These are phyloP conservation scores for Ligdia adustata DNA, from an alignment of 2,888 invertebrate species.

Conservation along the genomic window DNA sequence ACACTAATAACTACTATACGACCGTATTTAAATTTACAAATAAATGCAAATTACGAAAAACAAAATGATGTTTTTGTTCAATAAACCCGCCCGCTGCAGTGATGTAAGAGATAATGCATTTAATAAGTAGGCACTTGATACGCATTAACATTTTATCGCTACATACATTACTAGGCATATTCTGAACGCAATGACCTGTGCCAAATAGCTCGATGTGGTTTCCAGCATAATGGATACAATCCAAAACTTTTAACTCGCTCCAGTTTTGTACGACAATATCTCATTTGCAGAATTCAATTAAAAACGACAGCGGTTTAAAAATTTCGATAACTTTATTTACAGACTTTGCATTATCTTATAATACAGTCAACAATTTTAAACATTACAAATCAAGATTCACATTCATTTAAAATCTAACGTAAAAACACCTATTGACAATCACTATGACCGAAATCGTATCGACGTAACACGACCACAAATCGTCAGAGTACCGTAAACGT, in stretches of 20 bases:
- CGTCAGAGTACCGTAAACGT: slow-evolving; percentile 43
- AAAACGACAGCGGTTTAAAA: slow-evolving; percentile 54
- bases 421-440: slow-evolving; percentile 75
- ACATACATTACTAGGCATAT: slow-evolving; percentile 52
- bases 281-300: slow-evolving; percentile 24
- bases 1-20: too few species aligned
- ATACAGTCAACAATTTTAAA: slow-evolving; percentile 82
- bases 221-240: slow-evolving; percentile 71
- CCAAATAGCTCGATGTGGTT: slow-evolving; percentile 68
- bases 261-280: slow-evolving; percentile 44
- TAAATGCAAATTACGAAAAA: slow-evolving; percentile 8
- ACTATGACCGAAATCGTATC: slow-evolving; percentile 63
- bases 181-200: slow-evolving; percentile 55
- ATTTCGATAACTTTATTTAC: slow-evolving; percentile 82
- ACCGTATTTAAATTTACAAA: background rate
- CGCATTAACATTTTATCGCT: slow-evolving; percentile 45
- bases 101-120: slow-evolving; percentile 36
- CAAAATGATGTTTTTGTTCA: slow-evolving; percentile 21
- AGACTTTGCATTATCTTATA: slow-evolving; percentile 81
- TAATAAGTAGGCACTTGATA: slow-evolving; percentile 41
- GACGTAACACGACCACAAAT: slow-evolving; percentile 46
- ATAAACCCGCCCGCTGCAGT: slow-evolving; percentile 15
- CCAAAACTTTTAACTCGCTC: slow-evolving; percentile 65
- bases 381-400: slow-evolving; percentile 76
- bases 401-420: slow-evolving; percentile 76